Evolutionary conservation across 1,140 invertebrate genomes (phyloP).

Genomic region (Drosophila watanabei): DNA sequence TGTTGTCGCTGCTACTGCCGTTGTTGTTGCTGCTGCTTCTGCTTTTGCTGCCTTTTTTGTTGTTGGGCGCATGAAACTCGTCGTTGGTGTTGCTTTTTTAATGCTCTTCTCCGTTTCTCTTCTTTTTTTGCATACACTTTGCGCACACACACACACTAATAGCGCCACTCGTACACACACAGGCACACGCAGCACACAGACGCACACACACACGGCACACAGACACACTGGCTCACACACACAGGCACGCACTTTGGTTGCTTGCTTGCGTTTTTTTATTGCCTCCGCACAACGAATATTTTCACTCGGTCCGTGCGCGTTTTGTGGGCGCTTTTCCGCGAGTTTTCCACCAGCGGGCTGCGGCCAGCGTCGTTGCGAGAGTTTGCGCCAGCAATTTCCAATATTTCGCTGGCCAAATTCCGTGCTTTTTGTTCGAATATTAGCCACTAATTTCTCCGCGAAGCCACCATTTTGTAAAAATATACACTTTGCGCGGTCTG

Average conservation of each 20-base stretch:
- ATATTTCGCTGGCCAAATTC: constrained; percentile 65
- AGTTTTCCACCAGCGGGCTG: constrained; percentile 50
- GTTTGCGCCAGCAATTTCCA: constrained; percentile 69
- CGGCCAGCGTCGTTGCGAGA: constrained; percentile 39
- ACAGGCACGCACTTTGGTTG: constrained; percentile 76
- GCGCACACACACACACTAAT: constrained; percentile 67
- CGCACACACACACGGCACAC: constrained; percentile 34
- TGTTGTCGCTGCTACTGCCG: constrained; percentile 31
- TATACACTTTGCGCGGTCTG: constrained; percentile 25
- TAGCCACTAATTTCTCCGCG: constrained; percentile 75
- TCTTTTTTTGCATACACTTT: constrained; percentile 81
- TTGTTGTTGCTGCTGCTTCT: constrained; percentile 36
- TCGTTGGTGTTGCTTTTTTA: constrained; percentile 62
- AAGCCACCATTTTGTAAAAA: constrained; percentile 76
- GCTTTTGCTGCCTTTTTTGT: constrained; percentile 46
- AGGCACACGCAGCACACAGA: constrained; percentile 31
- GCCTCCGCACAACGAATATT: constrained; percentile 57
- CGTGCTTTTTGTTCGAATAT: constrained; percentile 71
- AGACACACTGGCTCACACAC: constrained; percentile 34
- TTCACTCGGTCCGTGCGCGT: constrained; percentile 55
- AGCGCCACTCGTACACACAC: constrained; percentile 50
- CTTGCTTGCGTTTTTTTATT: constrained; percentile 72
- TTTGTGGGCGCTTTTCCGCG: constrained; percentile 51
- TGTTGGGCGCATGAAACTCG: constrained; percentile 73
- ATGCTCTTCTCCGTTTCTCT: constrained; percentile 78